Evolutionary conservation across 2,797 vertebrate species (phyloP), one percentile per base, ranked within the genome.

Genomic region (Perdix hodgsoniae): DNA sequence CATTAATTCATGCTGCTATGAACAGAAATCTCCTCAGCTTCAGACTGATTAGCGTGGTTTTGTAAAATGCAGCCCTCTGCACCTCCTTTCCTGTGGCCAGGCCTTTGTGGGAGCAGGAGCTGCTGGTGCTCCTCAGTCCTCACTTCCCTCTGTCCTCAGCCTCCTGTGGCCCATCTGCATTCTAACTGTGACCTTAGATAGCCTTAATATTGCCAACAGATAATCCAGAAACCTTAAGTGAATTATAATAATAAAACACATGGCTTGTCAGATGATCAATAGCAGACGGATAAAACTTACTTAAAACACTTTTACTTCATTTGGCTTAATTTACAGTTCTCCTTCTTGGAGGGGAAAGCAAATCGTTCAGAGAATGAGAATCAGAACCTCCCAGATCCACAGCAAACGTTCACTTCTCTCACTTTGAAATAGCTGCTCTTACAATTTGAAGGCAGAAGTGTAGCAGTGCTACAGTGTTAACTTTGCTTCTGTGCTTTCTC

Each of bases 101-200:
- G 9, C 10, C 35, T 9, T 6, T 29, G 15, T 23, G 8, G 26
- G 7, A 67, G 17, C 6, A 1, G 14, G 6, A 73, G 19, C 33
- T 27, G 6, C 18, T 17, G 26, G 5, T 3, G 4, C 5, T 16
- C 26, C 52, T 6, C 0, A 2, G 1, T 19, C 13, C 24, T 29
- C 42, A 10, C 19, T 78, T 57, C 16, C 5, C 39, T 40, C 11
- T 26, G 16, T 14, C 42, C 45, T 42, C 65, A 49, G 3, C 15
- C 15, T 8, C 35, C 45, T 10, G 11, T 11, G 35, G 27, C 18
- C 23, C 23, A 24, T 1, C 33, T 10, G 9, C 23, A 40, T 54
- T 64, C 66, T 56, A 52, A 37, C 61, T 23, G 47, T 42, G 29
- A 42, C 59, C 14, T 50, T 52, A 72, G 77, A 67, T 31, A 26